Evolutionary conservation across 2,113 vertebrate genomes (phyloP).

Genomic region (Heteronetta atricapilla): DNA sequence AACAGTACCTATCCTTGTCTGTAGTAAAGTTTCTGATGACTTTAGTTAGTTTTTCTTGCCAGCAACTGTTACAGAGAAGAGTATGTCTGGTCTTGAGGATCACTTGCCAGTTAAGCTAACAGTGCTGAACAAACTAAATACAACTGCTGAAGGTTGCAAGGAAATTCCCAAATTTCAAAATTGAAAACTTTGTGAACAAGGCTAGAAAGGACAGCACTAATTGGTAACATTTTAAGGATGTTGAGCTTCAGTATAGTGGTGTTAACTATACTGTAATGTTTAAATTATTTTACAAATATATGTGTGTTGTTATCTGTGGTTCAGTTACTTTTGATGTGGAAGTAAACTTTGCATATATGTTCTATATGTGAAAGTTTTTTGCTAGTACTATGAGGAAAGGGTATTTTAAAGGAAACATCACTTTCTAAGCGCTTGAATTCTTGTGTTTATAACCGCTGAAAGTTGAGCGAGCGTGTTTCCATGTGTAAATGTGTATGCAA

Average conservation of each 20-base stretch:
- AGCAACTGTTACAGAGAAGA: rapidly evolving
- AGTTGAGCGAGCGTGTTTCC: neutral
- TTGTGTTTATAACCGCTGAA: neutral
- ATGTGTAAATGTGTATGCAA: rapidly evolving
- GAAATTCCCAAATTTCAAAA: neutral
- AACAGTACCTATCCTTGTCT: neutral
- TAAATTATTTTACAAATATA: neutral
- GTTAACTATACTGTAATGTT: neutral
- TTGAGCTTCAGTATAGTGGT: neutral
- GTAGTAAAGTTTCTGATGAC: neutral
- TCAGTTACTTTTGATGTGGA: neutral
- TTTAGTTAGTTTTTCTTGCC: neutral
- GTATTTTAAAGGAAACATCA: neutral
- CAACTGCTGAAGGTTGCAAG: neutral
- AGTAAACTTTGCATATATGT: neutral
- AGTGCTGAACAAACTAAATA: neutral
- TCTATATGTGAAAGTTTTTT: neutral
- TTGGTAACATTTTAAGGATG: neutral
- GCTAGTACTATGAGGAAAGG: neutral
- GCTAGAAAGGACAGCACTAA: neutral
- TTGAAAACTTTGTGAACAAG: neutral
- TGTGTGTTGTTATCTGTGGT: neutral
- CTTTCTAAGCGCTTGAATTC: neutral
- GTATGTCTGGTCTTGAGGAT: rapidly evolving
- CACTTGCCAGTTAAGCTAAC: neutral